A percentile compares a stretch with the other conserved stretches of the same genome.
These are phyloP conservation scores for Tupaia chinensis DNA, from an alignment of 2,113 vertebrate genomes.

Conservation along the genomic window DNA sequence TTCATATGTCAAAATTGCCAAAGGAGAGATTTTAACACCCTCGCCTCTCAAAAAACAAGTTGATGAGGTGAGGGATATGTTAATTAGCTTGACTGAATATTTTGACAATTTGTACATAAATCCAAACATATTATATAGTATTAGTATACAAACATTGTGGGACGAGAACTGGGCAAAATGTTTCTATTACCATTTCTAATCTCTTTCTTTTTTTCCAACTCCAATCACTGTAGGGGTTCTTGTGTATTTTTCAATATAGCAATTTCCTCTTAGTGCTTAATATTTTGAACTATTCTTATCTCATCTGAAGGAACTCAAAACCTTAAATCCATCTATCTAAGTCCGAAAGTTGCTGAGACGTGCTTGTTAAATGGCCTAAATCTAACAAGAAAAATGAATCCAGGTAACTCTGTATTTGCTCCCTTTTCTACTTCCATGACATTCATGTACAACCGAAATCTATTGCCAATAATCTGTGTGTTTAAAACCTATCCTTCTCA, in stretches of 20 bases:
- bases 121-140: background rate
- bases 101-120: background rate
- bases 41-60: background rate
- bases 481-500: background rate
- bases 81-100: background rate
- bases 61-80: background rate
- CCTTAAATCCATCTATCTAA: constrained; percentile 40
- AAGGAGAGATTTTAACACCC: background rate
- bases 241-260: constrained; percentile 48
- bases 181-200: background rate
- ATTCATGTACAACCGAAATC: background rate
- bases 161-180: background rate
- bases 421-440: background rate
- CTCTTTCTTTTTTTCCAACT: background rate
- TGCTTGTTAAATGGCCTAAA: constrained; percentile 62
- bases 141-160: background rate
- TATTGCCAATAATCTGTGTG: background rate
- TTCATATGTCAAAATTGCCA: background rate
- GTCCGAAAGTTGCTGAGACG: constrained; percentile 50
- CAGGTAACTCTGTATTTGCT: background rate
- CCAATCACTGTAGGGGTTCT: background rate
- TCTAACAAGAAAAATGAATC: constrained; percentile 63
- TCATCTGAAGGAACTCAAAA: constrained; percentile 54
- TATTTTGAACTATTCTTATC: constrained; percentile 61
- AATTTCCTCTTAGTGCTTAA: background rate